Percentiles rank a stretch among this genome's conserved stretches.
These are phyloP conservation scores for Tympanuchus pallidicinctus DNA, from an alignment of 2,113 vertebrate species.

Conservation along the genomic window DNA sequence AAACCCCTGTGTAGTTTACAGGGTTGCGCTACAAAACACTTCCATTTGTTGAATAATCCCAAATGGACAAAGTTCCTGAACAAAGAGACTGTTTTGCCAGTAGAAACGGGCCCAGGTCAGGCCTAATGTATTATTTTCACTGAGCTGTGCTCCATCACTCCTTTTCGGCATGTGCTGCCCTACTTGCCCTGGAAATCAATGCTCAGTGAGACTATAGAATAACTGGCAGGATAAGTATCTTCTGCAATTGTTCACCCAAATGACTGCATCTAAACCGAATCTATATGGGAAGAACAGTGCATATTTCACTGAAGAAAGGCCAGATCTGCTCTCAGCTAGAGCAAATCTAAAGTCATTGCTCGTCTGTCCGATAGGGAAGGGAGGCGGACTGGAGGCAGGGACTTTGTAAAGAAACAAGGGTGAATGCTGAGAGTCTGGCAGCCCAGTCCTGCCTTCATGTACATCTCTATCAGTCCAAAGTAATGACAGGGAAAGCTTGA, in stretches of 20 bases:
- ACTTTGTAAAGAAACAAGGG: not conserved
- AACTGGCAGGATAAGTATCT: not conserved
- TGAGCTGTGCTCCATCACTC: constrained; percentile 4
- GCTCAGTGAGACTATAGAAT: constrained; percentile 44
- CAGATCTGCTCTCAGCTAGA: not conserved
- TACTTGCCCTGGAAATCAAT: constrained; percentile 53
- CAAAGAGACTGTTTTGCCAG: constrained; percentile 34
- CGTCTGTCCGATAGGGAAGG: not conserved
- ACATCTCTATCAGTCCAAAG: not conserved
- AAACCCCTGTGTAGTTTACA: constrained; percentile 44
- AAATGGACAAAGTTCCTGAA: constrained; percentile 12
- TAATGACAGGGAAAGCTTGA: not conserved
- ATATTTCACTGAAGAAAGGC: not conserved
- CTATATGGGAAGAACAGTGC: not conserved
- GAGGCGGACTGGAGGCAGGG: not conserved
- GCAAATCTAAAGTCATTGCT: not conserved
- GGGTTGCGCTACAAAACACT: constrained; percentile 34
- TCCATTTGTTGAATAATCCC: constrained; percentile 23
- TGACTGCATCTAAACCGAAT: not conserved
- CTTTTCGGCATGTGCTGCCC: not conserved
- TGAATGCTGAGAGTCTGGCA: not conserved
- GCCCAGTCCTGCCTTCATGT: not conserved
- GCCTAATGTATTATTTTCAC: constrained; percentile 34
- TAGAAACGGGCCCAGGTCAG: constrained; percentile 9
- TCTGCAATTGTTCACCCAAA: not conserved